Conservation (phyloP, 2,888 invertebrate genomes). For the Neoaliturus tenellus region DNA sequence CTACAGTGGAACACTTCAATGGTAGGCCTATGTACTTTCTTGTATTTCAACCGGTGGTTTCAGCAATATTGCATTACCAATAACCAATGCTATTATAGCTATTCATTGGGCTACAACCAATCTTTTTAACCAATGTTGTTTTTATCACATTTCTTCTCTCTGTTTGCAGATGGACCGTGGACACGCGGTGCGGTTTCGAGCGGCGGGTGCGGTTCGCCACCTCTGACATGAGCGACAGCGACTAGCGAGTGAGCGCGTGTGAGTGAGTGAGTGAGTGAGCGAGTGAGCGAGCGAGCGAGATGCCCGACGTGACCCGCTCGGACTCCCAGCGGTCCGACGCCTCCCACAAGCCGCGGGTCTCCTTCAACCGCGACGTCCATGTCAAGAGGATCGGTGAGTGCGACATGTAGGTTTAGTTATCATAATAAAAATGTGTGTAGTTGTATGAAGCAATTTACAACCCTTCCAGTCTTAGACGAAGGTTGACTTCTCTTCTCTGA, state of each 20-base stretch:
- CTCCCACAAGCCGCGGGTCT: conserved; percentile 80
- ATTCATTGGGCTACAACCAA: too few relatives aligned
- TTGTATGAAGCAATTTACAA: too few relatives aligned
- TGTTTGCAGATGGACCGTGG: not conserved
- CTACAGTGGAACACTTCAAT: too few relatives aligned
- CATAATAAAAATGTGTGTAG: too few relatives aligned
- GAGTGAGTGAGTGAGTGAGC: conserved; percentile 2
- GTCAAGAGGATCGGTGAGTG: conserved; percentile 86
- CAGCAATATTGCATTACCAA: too few relatives aligned
- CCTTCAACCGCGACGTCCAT: conserved; percentile 94
- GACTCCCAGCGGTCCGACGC: conserved; percentile 74
- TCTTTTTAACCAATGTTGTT: too few relatives aligned
- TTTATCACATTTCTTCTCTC: too few relatives aligned
- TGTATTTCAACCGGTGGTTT: too few relatives aligned
- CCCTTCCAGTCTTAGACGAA: too few relatives aligned
- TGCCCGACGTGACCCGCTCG: conserved; percentile 73
- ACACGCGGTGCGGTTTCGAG: not conserved
- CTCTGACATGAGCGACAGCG: not conserved
- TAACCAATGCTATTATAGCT: too few relatives aligned
- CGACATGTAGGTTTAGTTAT: not conserved
- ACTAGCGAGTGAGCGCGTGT: conserved; percentile 6
- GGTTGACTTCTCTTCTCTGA: too few relatives aligned
- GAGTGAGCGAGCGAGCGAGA: conserved; percentile 18
- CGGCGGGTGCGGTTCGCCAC: not conserved
- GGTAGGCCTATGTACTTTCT: too few relatives aligned